phyloP scores from a whole-genome alignment of 1,140 invertebrate species.

The Panulirus ornatus region DNA sequence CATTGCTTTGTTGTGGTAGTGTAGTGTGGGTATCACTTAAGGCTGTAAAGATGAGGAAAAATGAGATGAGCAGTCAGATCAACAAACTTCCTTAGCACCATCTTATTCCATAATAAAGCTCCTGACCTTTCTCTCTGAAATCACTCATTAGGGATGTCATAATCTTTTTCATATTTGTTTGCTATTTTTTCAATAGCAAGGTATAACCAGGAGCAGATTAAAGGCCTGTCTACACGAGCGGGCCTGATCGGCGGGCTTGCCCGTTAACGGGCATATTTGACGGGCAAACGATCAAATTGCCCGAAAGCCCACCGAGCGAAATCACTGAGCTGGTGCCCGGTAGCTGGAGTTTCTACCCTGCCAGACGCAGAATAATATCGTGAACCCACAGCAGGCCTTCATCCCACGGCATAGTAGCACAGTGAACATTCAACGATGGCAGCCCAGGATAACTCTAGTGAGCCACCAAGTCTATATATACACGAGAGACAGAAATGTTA shows the following conservation, averaged over 20 bases:
- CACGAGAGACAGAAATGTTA: no score
- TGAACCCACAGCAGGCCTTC: no score
- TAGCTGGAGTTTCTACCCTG: no score
- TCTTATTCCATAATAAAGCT: constrained; percentile 38
- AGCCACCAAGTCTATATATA: no score
- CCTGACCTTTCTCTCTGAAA: background rate
- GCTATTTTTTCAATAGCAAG: background rate
- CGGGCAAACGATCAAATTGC: no score
- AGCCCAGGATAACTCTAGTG: no score
- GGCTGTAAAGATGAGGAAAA: constrained; percentile 58
- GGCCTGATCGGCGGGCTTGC: no score
- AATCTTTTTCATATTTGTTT: background rate
- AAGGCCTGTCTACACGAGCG: background rate
- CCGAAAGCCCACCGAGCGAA: no score
- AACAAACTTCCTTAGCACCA: constrained; percentile 49
- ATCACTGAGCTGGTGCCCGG: no score
- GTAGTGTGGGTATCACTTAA: constrained; percentile 63
- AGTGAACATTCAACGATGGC: no score
- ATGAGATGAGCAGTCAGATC: constrained; percentile 13
- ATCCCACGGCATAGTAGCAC: no score
- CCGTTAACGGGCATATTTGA: background rate
- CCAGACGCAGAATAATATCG: no score
- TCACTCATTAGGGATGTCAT: background rate
- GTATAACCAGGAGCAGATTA: background rate
- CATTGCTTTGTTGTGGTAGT: constrained; percentile 53